Base-by-base conservation (phyloP, 2,113 vertebrate genomes). In the Pangasianodon hypophthalmus region DNA sequence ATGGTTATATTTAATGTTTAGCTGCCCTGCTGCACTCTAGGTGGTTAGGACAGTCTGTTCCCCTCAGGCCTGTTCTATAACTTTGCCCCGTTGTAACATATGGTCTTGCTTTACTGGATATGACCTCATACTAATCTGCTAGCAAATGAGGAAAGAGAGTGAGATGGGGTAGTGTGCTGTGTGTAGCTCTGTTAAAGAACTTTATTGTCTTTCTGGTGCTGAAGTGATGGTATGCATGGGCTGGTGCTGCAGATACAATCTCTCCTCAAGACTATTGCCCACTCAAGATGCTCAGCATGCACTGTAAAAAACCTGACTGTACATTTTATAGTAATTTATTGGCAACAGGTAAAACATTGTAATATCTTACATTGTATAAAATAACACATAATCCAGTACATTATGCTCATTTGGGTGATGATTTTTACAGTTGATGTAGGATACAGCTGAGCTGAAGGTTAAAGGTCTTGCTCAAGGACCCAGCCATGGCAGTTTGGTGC, bases 61-160 rank as follows among this genome's bases (percentile, higher is more conserved):
- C 18, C 85, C 79, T 85, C 37, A 81, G 90, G 86, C 88, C 75
- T 91, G 64, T 73, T 69, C 56, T 86, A 69, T 81, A 87, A 58
- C 58, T 50, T 79, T 69, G 84, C 79, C 71, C 19, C 1, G 9
- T 73, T 54, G 26, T 84, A 88, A 85, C 92, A 92, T 91, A 89
- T 88, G 92, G 84, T 92, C 81, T 71, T 87, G n/a, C 86, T 94
- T 94, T 93, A 92, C 90, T 90, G 80, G 83, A 93, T 91, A 93
- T 92, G 69, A 95, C 90, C 92, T 92, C 91, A 94, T 92, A 90
- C 88, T 87, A 84, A 88, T 88, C 88, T 93, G 83, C 89, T 92
- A 91, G 87, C 73, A 62, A 46, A 62, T 46, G 13, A 92, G 89
- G 87, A 94, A 92, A 90, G 71, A 77, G 32, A 62, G n/a, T 82